Percentiles rank a stretch among this genome's conserved stretches.
Conservation (phyloP, 2,888 invertebrate species). For the Drosophila meridiana region DNA sequence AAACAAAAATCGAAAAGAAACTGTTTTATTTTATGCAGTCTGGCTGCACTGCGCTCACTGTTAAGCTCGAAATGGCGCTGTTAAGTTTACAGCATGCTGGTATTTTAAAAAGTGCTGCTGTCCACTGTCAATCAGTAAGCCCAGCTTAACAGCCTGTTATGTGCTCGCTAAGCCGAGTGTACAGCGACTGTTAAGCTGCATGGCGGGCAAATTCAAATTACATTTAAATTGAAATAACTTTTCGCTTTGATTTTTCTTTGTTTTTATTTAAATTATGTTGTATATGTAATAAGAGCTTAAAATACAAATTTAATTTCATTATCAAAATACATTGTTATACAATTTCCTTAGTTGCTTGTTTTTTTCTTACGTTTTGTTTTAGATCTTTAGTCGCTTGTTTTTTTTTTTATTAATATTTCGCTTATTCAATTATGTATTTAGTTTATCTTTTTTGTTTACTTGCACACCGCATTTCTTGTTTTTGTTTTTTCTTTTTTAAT, state of each 20-base stretch:
- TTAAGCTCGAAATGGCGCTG: background rate
- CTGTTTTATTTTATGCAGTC: background rate
- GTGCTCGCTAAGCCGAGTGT: background rate
- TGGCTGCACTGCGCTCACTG: background rate
- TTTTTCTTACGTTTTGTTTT: slow-evolving; percentile 42
- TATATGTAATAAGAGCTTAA: slow-evolving; percentile 74
- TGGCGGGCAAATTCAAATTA: background rate
- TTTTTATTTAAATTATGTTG: slow-evolving; percentile 74
- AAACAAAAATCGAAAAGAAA: slow-evolving; percentile 14
- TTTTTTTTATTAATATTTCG: slow-evolving; percentile 6
- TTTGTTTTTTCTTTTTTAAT: slow-evolving; percentile 15
- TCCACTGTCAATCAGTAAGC: no score
- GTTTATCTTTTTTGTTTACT: slow-evolving; percentile 50
- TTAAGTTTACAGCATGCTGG: slow-evolving; percentile 2
- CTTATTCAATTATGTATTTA: slow-evolving; percentile 53
- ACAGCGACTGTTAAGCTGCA: background rate
- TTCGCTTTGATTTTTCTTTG: slow-evolving; percentile 13
- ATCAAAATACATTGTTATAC: slow-evolving; percentile 80
- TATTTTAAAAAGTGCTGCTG: background rate
- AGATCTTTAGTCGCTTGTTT: slow-evolving; percentile 59
- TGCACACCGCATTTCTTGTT: slow-evolving; percentile 42
- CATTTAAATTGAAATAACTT: background rate
- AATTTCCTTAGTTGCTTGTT: slow-evolving; percentile 71
- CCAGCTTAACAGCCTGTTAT: background rate
- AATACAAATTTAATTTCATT: slow-evolving; percentile 78